These are phyloP conservation scores for Drosophila serrata DNA, from an alignment of 1,140 invertebrate genomes.

Conservation along the genomic window DNA sequence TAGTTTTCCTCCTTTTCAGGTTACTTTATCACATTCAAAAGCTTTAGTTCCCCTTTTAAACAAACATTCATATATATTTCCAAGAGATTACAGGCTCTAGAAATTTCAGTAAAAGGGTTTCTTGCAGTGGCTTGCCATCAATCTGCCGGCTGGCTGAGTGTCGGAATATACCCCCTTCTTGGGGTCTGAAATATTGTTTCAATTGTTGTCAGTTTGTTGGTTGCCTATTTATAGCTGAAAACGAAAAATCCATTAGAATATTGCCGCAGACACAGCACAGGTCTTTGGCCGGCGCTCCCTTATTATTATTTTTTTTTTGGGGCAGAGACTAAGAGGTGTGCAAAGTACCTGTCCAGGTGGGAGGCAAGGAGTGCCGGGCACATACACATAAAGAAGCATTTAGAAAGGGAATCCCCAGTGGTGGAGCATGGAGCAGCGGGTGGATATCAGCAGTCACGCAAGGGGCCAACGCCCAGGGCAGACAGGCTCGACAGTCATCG, in stretches of 20 bases:
- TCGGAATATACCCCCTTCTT: constrained; percentile 19
- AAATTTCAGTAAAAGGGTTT: constrained; percentile 9
- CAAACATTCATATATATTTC: background rate
- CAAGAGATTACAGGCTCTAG: background rate
- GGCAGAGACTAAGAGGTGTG: constrained; percentile 12
- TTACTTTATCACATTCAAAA: too few species aligned
- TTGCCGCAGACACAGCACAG: constrained; percentile 42
- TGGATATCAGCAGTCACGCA: constrained; percentile 53
- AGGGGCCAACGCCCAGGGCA: constrained; percentile 52
- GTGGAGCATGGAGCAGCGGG: constrained; percentile 3
- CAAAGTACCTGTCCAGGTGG: constrained; percentile 30
- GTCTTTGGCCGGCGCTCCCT: constrained; percentile 1
- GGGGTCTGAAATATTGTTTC: constrained; percentile 31
- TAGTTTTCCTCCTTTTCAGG: too few species aligned
- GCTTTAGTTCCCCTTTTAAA: background rate
- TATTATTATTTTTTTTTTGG: background rate
- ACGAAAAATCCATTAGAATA: constrained; percentile 67
- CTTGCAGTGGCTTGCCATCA: constrained; percentile 19
- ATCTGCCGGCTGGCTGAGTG: background rate
- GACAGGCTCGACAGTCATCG: constrained; percentile 21
- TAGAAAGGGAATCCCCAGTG: constrained; percentile 24
- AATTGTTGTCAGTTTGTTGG: constrained; percentile 36
- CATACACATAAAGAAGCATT: constrained; percentile 67
- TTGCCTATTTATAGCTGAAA: constrained; percentile 32
- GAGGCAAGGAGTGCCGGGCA: constrained; percentile 2